phyloP scores from a whole-genome alignment of 2,888 invertebrate genomes.

The Eilema caniola region DNA sequence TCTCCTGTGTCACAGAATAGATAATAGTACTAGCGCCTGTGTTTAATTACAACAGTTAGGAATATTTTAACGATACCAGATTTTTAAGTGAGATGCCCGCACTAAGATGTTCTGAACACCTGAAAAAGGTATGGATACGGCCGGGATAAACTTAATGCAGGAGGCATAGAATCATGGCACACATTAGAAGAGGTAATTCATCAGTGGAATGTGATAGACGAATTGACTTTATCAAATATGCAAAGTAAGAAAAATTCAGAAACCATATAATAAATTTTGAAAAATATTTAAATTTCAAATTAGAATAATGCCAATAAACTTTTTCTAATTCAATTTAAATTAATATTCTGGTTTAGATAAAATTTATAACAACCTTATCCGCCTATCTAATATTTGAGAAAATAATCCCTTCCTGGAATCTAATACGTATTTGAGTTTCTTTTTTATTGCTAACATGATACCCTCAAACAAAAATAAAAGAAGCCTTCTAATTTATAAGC shows the following conservation, averaged over 20 bases:
- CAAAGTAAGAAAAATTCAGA: neutral
- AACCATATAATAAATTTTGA: neutral
- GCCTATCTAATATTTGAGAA: slow-evolving; percentile 39
- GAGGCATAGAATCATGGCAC: no score
- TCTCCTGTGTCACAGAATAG: no score
- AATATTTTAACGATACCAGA: no score
- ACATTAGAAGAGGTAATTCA: neutral
- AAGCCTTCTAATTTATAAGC: slow-evolving; percentile 38
- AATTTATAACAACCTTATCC: slow-evolving; percentile 34
- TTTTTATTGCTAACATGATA: slow-evolving; percentile 40
- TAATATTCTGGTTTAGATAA: slow-evolving; percentile 42
- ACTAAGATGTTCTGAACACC: no score
- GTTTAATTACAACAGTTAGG: no score
- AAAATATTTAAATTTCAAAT: slow-evolving; percentile 18
- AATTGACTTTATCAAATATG: neutral
- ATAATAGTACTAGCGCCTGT: no score
- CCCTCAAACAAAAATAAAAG: slow-evolving; percentile 35
- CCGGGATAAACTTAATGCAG: no score
- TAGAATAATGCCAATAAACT: slow-evolving; percentile 17
- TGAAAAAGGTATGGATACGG: no score
- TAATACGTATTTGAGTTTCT: slow-evolving; percentile 35
- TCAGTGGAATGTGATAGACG: neutral
- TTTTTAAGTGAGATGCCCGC: no score
- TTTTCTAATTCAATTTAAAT: slow-evolving; percentile 42
- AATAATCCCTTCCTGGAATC: slow-evolving; percentile 43